phyloP scores from a whole-genome alignment of 2,797 vertebrate genomes.

The Hephaestus fuliginosus region DNA sequence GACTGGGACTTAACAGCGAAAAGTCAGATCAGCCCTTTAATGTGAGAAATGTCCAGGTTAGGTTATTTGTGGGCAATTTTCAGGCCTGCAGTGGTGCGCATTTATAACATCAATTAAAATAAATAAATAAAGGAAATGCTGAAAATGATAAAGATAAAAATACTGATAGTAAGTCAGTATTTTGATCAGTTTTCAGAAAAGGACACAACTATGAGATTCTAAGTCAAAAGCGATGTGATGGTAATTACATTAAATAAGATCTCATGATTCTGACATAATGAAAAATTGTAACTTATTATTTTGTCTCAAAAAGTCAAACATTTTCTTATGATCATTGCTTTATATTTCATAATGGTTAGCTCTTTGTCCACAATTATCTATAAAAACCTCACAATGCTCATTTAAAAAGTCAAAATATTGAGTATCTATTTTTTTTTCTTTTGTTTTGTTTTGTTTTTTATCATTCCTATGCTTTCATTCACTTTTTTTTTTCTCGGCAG shows the following conservation, averaged over 20 bases:
- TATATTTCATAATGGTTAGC: background rate
- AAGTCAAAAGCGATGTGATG: too few relatives aligned
- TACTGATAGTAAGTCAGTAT: background rate
- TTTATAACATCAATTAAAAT: background rate
- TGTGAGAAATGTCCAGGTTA: constrained; percentile 22
- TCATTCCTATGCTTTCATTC: background rate
- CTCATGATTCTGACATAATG: background rate
- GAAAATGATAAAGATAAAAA: background rate
- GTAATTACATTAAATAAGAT: background rate
- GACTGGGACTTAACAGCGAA: background rate
- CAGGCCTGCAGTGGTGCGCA: background rate
- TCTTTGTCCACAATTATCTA: background rate
- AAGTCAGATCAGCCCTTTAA: constrained; percentile 22
- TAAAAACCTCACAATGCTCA: background rate
- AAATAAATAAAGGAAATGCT: background rate
- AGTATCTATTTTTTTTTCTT: too few relatives aligned
- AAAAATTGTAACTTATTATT: background rate
- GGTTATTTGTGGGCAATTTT: background rate
- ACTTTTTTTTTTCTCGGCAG: background rate
- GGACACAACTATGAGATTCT: too few relatives aligned
- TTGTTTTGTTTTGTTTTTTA: background rate
- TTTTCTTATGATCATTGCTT: background rate
- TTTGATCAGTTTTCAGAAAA: background rate
- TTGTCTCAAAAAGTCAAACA: background rate
- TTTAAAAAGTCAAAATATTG: background rate